Conservation (phyloP, 2,797 vertebrate genomes). For the Sebastes trivittatus region DNA sequence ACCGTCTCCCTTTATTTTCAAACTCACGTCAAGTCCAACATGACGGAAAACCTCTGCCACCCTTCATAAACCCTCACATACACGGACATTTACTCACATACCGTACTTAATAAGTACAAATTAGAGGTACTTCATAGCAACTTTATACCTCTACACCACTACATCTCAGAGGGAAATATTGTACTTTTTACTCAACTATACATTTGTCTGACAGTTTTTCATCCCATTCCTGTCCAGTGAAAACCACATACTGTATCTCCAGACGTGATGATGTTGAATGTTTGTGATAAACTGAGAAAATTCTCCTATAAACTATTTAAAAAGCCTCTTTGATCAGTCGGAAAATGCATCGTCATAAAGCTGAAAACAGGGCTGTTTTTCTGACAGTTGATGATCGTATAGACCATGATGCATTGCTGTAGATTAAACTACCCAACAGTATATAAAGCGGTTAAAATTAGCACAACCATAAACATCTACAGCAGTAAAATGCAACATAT, state of each 20-base stretch:
- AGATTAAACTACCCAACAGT: background rate
- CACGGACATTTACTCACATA: background rate
- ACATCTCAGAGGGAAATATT: background rate
- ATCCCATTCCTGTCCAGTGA: background rate
- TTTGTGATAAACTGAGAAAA: background rate
- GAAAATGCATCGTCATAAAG: background rate
- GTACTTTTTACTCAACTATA: background rate
- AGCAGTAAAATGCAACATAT: background rate
- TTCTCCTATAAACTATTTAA: background rate
- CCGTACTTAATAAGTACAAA: background rate
- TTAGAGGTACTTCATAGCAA: background rate
- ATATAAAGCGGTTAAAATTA: background rate
- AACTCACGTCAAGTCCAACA: background rate
- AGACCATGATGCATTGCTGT: background rate
- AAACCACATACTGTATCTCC: background rate
- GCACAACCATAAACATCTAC: too few relatives aligned
- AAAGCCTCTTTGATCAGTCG: background rate
- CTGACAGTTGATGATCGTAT: background rate
- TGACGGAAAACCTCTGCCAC: conserved; percentile 1
- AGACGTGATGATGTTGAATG: background rate
- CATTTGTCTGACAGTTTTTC: background rate
- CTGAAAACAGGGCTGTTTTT: background rate
- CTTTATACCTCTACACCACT: background rate
- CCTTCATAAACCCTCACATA: background rate
- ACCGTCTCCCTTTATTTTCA: conserved; percentile 12